A percentile compares a stretch with the other conserved stretches of the same genome.
Conservation (phyloP, 2,113 vertebrate genomes). For the Caranx ignobilis region DNA sequence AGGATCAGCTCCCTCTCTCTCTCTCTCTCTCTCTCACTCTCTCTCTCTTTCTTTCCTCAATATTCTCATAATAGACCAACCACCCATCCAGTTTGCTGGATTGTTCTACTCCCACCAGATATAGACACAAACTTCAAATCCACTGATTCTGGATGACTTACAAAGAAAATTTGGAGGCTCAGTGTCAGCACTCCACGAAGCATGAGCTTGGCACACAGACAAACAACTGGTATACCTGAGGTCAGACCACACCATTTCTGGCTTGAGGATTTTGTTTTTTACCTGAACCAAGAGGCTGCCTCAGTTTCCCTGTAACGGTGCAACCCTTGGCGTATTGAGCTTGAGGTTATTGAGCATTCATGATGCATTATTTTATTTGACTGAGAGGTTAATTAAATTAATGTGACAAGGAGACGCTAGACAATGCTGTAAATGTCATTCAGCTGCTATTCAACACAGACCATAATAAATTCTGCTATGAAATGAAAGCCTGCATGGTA, state of each 20-base stretch:
- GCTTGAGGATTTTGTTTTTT: not conserved
- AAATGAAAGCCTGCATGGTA: conserved; percentile 51
- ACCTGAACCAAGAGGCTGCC: conserved; percentile 14
- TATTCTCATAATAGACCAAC: conserved; percentile 4
- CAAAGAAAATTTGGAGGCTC: conserved; percentile 34
- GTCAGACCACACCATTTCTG: conserved; percentile 41
- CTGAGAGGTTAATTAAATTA: conserved; percentile 74
- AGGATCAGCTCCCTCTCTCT: conserved; percentile 12
- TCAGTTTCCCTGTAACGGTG: conserved; percentile 24
- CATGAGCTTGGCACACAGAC: conserved; percentile 19
- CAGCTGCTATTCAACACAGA: conserved; percentile 49
- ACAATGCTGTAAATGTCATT: conserved; percentile 73
- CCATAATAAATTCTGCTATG: conserved; percentile 64
- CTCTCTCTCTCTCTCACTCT: not conserved
- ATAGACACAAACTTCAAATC: conserved; percentile 27
- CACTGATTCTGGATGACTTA: conserved; percentile 39
- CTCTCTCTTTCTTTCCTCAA: not conserved
- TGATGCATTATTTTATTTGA: conserved; percentile 59
- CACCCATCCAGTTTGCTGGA: conserved; percentile 7
- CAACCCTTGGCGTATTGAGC: conserved; percentile 28
- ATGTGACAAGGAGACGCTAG: conserved; percentile 57
- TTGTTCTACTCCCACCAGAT: conserved; percentile 16
- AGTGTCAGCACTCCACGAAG: conserved; percentile 41
- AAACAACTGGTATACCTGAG: conserved; percentile 56
- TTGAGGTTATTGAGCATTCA: conserved; percentile 45